Evolutionary conservation across 2,113 vertebrate genomes (phyloP).

Genomic region (Corydoras maculifer): DNA sequence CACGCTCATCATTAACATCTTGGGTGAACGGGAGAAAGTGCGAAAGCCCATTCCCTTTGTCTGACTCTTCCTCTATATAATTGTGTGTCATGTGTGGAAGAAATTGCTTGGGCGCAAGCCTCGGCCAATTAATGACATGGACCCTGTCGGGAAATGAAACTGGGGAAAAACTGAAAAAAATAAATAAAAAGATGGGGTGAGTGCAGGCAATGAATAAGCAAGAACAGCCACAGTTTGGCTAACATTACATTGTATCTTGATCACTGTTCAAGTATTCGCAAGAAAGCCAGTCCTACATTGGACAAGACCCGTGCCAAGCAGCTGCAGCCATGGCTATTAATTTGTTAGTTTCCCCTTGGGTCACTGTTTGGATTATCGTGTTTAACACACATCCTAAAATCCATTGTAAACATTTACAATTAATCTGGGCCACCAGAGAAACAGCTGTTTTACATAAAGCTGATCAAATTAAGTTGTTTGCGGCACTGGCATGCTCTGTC

Average conservation of each 20-base stretch:
- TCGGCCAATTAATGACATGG: conserved; percentile 70
- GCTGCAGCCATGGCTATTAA: conserved; percentile 58
- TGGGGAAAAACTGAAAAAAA: conserved; percentile 13
- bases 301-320: conserved; percentile 50
- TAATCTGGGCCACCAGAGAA: conserved; percentile 53
- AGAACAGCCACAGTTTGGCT: not conserved
- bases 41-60: conserved; percentile 83
- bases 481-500: conserved; percentile 48
- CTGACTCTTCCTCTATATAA: conserved; percentile 82
- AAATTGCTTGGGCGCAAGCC: conserved; percentile 74
- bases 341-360: conserved; percentile 62
- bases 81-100: conserved; percentile 83
- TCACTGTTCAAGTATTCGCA: conserved; percentile 24
- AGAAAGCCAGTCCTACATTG: conserved; percentile 22
- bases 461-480: conserved; percentile 71
- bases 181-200: conserved; percentile 21
- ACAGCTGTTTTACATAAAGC: conserved; percentile 64
- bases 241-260: not conserved
- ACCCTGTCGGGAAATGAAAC: conserved; percentile 36
- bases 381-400: conserved; percentile 66
- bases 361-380: conserved; percentile 60
- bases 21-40: conserved; percentile 72
- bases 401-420: conserved; percentile 71
- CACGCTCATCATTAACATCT: conserved; percentile 79
- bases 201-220: conserved; percentile 3